A percentile compares a stretch with the other conserved stretches of the same genome.
Conservation (phyloP, 2,888 invertebrate genomes). For the Aphrophora alni region DNA sequence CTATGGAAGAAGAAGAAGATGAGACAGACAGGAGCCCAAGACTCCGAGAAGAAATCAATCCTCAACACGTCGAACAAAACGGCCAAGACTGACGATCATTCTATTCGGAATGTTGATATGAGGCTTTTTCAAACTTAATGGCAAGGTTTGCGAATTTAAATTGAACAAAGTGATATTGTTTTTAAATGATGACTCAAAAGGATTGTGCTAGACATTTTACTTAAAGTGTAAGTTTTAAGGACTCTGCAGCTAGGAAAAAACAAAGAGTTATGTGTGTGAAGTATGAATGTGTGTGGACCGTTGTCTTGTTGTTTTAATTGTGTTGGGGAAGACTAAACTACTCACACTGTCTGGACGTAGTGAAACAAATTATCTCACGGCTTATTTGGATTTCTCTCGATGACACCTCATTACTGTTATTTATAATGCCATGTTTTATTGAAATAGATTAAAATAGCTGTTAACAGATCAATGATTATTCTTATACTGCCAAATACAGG, state of each 20-base stretch:
- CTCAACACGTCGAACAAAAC: slow-evolving; percentile 75
- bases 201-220: slow-evolving; percentile 11
- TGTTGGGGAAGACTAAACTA: neutral
- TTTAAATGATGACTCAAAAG: slow-evolving; percentile 16
- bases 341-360: neutral
- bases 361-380: neutral
- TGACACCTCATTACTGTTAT: neutral
- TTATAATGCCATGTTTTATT: neutral
- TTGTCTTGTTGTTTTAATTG: slow-evolving; percentile 24
- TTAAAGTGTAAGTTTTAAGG: slow-evolving; percentile 11
- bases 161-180: slow-evolving; percentile 29
- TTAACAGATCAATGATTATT: slow-evolving; percentile 34
- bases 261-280: slow-evolving; percentile 40
- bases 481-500: slow-evolving; percentile 34
- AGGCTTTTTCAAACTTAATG: slow-evolving; percentile 34
- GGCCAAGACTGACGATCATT: slow-evolving; percentile 72
- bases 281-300: slow-evolving; percentile 35
- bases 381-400: neutral
- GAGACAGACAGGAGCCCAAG: slow-evolving; percentile 40
- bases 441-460: slow-evolving; percentile 26
- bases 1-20: slow-evolving; percentile 65
- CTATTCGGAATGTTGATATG: slow-evolving; percentile 45
- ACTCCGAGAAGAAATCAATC: slow-evolving; percentile 57
- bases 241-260: slow-evolving; percentile 42
- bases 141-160: slow-evolving; percentile 38